A percentile compares a stretch with the other conserved stretches of the same genome.
phyloP scores from a whole-genome alignment of 1,140 invertebrate species.

The Drosophila santomea region DNA sequence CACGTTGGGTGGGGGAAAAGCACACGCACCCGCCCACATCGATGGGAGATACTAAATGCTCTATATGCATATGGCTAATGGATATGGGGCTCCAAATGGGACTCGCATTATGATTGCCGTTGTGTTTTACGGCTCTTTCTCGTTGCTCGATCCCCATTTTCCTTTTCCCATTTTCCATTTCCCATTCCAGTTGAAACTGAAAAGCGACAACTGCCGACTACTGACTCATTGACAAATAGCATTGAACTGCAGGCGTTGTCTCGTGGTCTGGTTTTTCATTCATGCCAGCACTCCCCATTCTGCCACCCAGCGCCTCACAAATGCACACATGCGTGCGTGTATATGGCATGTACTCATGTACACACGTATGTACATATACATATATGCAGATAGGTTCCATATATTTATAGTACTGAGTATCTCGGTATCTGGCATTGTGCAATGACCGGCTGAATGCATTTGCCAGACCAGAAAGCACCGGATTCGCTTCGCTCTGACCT shows the following conservation, averaged over 20 bases:
- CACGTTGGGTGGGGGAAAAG: slow-evolving; percentile 36
- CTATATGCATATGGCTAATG: slow-evolving; percentile 52
- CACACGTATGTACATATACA: slow-evolving; percentile 11
- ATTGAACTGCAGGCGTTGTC: slow-evolving; percentile 66
- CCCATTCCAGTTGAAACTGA: slow-evolving; percentile 21
- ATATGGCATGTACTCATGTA: slow-evolving; percentile 4
- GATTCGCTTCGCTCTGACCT: not conserved
- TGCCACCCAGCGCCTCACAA: slow-evolving; percentile 34
- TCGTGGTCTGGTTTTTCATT: slow-evolving; percentile 52
- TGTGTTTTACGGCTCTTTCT: slow-evolving; percentile 34
- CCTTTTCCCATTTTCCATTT: slow-evolving; percentile 1
- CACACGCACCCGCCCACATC: slow-evolving; percentile 32
- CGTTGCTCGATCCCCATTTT: slow-evolving; percentile 4
- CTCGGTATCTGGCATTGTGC: slow-evolving; percentile 35
- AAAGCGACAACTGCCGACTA: slow-evolving; percentile 9
- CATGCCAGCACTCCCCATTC: slow-evolving; percentile 37
- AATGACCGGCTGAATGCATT: slow-evolving; percentile 57
- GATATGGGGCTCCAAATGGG: slow-evolving; percentile 43
- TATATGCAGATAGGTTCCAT: slow-evolving; percentile 2
- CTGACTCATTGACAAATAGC: slow-evolving; percentile 74
- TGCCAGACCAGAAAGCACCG: slow-evolving; percentile 34
- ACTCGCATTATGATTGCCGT: slow-evolving; percentile 29
- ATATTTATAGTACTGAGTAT: slow-evolving; percentile 19
- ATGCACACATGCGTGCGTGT: slow-evolving; percentile 8
- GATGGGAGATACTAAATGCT: slow-evolving; percentile 38